Percentiles rank a stretch among this genome's conserved stretches.
Evolutionary conservation across 37 sponge, comb jelly and placozoan genomes (phyloP).

Genomic region (Cladorhizidae sp.): DNA sequence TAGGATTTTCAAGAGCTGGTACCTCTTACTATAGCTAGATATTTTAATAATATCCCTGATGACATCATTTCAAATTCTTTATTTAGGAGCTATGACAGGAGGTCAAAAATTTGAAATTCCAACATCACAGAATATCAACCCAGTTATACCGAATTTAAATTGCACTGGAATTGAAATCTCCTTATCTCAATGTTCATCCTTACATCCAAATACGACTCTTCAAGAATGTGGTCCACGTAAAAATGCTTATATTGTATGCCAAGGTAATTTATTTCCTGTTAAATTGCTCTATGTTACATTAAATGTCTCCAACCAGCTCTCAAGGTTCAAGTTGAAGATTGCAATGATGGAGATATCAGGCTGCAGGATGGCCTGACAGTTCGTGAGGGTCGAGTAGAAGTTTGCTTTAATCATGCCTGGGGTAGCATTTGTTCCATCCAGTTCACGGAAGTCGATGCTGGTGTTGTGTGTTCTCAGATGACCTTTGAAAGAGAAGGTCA

Average conservation of each 20-base stretch:
- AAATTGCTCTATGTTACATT: background rate
- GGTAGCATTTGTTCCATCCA: slow-evolving; percentile 7
- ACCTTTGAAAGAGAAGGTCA: slow-evolving; percentile 15
- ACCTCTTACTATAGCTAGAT: too few relatives aligned
- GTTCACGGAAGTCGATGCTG: slow-evolving; percentile 7
- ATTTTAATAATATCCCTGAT: background rate
- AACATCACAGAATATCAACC: background rate
- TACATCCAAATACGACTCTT: background rate
- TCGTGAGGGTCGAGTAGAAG: slow-evolving; percentile 35
- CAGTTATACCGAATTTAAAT: background rate
- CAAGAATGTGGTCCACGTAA: background rate
- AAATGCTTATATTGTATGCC: slow-evolving; percentile 31
- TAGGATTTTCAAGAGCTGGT: slow-evolving; percentile 34
- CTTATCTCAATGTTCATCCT: slow-evolving; percentile 8
- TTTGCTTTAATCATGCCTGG: slow-evolving; percentile 35
- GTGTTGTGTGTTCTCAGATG: slow-evolving; percentile 17
- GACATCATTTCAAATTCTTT: background rate
- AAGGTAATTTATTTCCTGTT: slow-evolving; percentile 6
- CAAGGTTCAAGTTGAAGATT: background rate
- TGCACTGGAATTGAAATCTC: slow-evolving; percentile 8
- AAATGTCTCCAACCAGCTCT: background rate
- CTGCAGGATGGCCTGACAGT: slow-evolving; percentile 5
- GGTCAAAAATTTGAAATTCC: background rate
- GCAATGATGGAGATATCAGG: slow-evolving; percentile 7
- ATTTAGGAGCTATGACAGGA: slow-evolving; percentile 6